Evolutionary conservation across 2,113 vertebrate species (phyloP), one percentile per base, ranked within the genome.

Genomic region (Gadus macrocephalus): DNA sequence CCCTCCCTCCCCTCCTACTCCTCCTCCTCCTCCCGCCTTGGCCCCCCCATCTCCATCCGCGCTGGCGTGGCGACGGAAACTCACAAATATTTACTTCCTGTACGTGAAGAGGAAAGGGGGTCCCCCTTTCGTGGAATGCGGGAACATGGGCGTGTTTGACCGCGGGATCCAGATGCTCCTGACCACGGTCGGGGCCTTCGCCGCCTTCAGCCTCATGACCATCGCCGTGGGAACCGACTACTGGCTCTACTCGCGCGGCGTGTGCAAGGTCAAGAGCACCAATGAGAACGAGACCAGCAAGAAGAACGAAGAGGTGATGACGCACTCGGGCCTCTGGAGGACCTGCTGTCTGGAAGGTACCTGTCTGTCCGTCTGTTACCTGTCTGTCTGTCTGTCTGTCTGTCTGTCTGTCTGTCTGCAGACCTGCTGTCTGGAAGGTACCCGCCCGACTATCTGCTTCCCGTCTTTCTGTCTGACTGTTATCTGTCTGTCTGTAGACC

Each of bases 241-340:
- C 89, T 98, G 96, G 96, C 95, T 98, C 86, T 98, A 98, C 92
- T 98, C 96, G 61, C 94, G 95, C 83, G 96, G 96, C 91, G 95
- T 97, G 90, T 98, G 96, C 93, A 97, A 98, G 90, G 93, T 93
- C 87, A 98, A 97, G 93, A 94, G 91, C 89, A 94, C 92, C 91
- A 96, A 95, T 74, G 96, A 98, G 88, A 98, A 98, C 78, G 96
- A 98, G 92, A 98, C 96, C 92, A 95, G 94, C 94, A 98, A 98
- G 94, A 98, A 98, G 93, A 98, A 98, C 83, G 96, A 98, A 90
- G 96, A 98, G 94, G 96, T 98, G 90, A 98, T 98, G 96, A 98
- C 96, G 86, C 96, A 98, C 91, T 98, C 96, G 74, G 96, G 96
- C 91, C 93, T 98, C 89, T 98, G 96, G 96, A 96, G 96, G 92